Base-by-base conservation (phyloP, 2,888 invertebrate species). In the Tuta absoluta region DNA sequence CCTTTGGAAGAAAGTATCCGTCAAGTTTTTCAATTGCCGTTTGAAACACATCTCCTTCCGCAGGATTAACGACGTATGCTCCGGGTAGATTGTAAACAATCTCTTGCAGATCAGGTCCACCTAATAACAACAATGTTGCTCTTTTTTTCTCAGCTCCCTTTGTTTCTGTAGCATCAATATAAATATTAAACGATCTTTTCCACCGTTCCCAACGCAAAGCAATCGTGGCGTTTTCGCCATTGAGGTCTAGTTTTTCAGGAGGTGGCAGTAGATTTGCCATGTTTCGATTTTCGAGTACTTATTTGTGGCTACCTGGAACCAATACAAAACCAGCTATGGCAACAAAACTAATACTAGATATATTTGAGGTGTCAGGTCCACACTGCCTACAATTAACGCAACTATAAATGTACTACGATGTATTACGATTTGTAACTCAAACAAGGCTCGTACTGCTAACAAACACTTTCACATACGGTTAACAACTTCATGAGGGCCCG, bases 1-100 rank as follows among this genome's bases (percentile, higher is more conserved):
- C 67, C n/a, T 68, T 67, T 8, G 68, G 67, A 8, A 63, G 12
- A 45, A 69, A 69, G 23, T 63, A 69, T 2, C 23, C 59, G 41
- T 69, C 66, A 2, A 69, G 14, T 49, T 68, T 69, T 7, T 19
- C 11, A 19, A 66, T 62, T 1, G 66, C 68, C 38, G 38, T 56
- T 12, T 66, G n/a, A 41, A 65, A 68, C 3, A 66, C 48, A 23
- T 68, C 63, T 38, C 14, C 38, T 24, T 63, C 45, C n/a, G 45
- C 56, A 23, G 17, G 38, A 11, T 24, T 14, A 24, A 61, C 63
- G 10, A 19, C 58, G 41, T 65, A 56, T 17, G 69, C 60, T 21
- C 58, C 67, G 2, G 65, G 67, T 45, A 45, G 45, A 45, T 45
- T 45, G 12, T 45, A 45, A 45, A 45, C 12, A 45, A 45, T 45